Conservation (phyloP, 2,797 vertebrate species). For the Pelobates cultripes region DNA sequence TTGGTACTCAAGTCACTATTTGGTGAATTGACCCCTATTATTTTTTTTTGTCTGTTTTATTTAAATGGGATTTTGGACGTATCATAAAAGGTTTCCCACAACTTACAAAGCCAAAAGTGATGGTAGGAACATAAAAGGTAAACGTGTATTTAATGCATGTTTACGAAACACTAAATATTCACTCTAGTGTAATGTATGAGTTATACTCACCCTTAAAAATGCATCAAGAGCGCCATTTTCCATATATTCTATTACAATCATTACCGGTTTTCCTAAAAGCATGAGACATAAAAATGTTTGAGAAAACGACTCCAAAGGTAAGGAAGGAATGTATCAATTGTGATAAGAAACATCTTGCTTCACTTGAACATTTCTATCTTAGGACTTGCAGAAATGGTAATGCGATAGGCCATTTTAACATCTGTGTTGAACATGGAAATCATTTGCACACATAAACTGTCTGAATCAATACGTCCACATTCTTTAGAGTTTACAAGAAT, state of each 20-base stretch:
- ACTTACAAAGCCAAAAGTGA: no score
- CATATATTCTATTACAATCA: slow-evolving; percentile 99
- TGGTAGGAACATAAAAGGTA: no score
- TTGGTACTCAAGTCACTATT: no score
- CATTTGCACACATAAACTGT: slow-evolving; percentile 62
- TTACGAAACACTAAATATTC: slow-evolving; percentile 30
- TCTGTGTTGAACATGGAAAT: slow-evolving; percentile 57
- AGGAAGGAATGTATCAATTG: slow-evolving; percentile 35
- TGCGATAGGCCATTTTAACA: slow-evolving; percentile 63
- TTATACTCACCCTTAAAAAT: slow-evolving; percentile 92
- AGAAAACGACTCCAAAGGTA: slow-evolving; percentile 56
- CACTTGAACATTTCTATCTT: slow-evolving; percentile 58
- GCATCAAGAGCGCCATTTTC: slow-evolving; percentile 97
- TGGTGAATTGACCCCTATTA: no score
- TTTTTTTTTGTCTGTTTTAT: no score
- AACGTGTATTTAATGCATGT: slow-evolving; percentile 12
- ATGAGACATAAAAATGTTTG: slow-evolving; percentile 59
- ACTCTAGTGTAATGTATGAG: slow-evolving; percentile 11
- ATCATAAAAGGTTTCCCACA: no score
- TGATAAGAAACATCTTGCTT: slow-evolving; percentile 56
- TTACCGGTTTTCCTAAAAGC: slow-evolving; percentile 93
- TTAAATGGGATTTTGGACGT: no score
- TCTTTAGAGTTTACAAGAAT: slow-evolving; percentile 60
- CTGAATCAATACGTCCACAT: slow-evolving; percentile 63
- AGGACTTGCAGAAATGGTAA: slow-evolving; percentile 55